These are phyloP conservation scores for Callinectes sapidus DNA, from an alignment of 2,888 invertebrate genomes.

Conservation along the genomic window DNA sequence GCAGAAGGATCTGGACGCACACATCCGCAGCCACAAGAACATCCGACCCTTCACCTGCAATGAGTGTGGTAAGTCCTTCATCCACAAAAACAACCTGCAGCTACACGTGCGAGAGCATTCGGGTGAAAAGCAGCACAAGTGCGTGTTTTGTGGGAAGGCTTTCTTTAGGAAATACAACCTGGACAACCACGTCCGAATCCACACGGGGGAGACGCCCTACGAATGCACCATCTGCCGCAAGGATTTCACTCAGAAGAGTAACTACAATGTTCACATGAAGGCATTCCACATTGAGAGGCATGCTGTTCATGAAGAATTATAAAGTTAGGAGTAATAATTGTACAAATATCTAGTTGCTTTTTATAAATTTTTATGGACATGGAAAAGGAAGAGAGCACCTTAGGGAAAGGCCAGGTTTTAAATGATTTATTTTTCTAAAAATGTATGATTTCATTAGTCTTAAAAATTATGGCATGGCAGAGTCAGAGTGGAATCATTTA, in stretches of 20 bases:
- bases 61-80: slow-evolving; percentile 92
- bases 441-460: slow-evolving; percentile 1
- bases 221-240: slow-evolving; percentile 89
- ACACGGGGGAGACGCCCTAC: slow-evolving; percentile 88
- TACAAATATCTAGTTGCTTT: slow-evolving; percentile 54
- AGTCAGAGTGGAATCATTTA: background rate
- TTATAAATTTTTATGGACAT: slow-evolving; percentile 30
- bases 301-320: slow-evolving; percentile 71
- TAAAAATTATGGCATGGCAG: background rate
- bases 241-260: slow-evolving; percentile 72
- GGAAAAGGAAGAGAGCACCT: slow-evolving; percentile 23
- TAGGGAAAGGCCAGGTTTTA: slow-evolving; percentile 26
- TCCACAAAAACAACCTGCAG: slow-evolving; percentile 90
- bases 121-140: slow-evolving; percentile 85
- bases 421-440: slow-evolving; percentile 32
- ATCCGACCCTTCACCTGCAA: slow-evolving; percentile 91
- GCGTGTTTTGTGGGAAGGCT: slow-evolving; percentile 86
- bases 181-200: slow-evolving; percentile 90
- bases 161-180: slow-evolving; percentile 92
- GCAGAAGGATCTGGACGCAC: slow-evolving; percentile 86
- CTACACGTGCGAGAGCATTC: slow-evolving; percentile 91
- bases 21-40: slow-evolving; percentile 90
- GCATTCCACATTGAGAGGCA: slow-evolving; percentile 73
- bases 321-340: slow-evolving; percentile 45
- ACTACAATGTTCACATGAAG: slow-evolving; percentile 73